A percentile compares a stretch with the other conserved stretches of the same genome.
Evolutionary conservation across 2,113 vertebrate species (phyloP).

Genomic region (Galeopterus variegatus): DNA sequence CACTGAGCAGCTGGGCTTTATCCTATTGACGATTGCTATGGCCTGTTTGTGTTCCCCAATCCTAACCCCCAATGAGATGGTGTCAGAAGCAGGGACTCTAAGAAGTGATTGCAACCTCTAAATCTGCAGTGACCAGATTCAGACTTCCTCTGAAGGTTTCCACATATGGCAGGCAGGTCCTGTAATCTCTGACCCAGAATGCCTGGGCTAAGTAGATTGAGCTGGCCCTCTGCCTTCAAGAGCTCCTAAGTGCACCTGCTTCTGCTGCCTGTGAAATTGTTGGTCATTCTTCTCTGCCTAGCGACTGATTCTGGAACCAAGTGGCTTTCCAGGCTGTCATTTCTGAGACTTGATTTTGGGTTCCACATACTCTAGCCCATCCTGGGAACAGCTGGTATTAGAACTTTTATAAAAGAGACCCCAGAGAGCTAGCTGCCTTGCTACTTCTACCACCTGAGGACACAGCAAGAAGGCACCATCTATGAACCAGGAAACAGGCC

Average conservation of each 20-base stretch:
- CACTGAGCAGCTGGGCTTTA: neutral
- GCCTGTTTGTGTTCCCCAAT: neutral
- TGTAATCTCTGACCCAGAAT: neutral
- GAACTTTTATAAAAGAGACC: neutral
- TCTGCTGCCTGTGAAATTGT: accelerated
- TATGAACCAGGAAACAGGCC: neutral
- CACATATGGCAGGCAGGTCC: conserved; percentile 16
- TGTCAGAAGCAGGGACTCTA: neutral
- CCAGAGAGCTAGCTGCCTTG: neutral
- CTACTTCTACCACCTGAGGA: too few relatives aligned
- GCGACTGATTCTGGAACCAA: neutral
- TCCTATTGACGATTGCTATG: neutral
- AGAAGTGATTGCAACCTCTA: neutral
- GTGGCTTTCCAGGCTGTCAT: accelerated
- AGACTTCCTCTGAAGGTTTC: conserved; percentile 56
- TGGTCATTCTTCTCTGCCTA: accelerated
- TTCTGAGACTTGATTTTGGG: neutral
- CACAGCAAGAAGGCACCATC: neutral
- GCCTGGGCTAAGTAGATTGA: conserved; percentile 59
- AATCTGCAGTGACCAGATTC: neutral
- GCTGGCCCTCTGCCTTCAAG: neutral
- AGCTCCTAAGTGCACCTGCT: neutral
- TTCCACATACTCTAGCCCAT: too few relatives aligned
- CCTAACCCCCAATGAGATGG: accelerated
- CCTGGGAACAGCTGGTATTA: neutral